Percentiles rank a stretch among this genome's conserved stretches.
phyloP scores from a whole-genome alignment of 2,797 vertebrate genomes.

The Bradypus variegatus region DNA sequence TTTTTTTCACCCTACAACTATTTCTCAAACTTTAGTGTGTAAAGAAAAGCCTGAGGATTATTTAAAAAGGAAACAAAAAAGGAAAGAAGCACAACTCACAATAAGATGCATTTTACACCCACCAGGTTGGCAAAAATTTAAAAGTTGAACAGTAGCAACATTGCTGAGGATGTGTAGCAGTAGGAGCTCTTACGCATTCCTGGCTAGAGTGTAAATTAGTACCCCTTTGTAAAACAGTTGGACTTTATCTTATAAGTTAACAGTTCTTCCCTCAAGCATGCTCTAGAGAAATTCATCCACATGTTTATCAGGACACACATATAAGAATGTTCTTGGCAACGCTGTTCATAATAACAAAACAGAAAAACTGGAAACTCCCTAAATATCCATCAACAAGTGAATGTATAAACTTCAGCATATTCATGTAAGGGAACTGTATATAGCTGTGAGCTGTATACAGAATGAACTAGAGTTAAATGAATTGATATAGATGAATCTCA shows the following conservation, averaged over 20 bases:
- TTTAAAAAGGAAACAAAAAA: slow-evolving; percentile 10
- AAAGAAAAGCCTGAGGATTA: neutral
- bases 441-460: neutral
- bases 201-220: neutral
- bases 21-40: neutral
- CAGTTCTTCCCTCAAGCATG: neutral
- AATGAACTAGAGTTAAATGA: neutral
- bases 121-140: neutral
- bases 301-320: neutral
- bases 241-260: neutral
- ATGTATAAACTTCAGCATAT: neutral
- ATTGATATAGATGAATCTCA: neutral
- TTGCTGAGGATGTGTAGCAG: neutral
- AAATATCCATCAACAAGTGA: neutral
- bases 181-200: neutral
- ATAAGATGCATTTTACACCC: neutral
- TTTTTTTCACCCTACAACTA: neutral
- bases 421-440: rapidly evolving
- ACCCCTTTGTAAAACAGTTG: neutral
- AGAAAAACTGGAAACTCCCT: neutral
- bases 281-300: neutral
- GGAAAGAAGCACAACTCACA: neutral
- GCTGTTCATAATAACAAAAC: neutral
- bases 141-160: neutral
- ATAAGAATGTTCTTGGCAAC: neutral